Evolutionary conservation across 2,888 invertebrate genomes (phyloP), one percentile per base, ranked within the genome.

Genomic region (Pyrrhia umbra): DNA sequence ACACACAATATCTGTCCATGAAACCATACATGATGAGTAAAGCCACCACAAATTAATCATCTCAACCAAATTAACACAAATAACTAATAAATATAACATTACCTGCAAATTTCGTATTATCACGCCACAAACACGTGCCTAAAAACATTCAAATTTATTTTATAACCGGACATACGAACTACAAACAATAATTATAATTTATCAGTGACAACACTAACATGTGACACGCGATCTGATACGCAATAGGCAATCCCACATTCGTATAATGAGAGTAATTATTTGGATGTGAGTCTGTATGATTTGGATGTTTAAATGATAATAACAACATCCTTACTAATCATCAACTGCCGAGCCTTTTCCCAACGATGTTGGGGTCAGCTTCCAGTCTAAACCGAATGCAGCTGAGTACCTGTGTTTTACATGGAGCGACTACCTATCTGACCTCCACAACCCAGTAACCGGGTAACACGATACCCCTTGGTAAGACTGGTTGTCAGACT

Each of bases 231-330:
- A 75, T 75, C 75, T 30, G 75, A 75, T 75, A 72, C 6, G 62
- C 59, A 75, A 75, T 72, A 75, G 68, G 76, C 75, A 72, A 75
- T 75, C 75, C 18, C 62, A 64, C 52, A 71, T 68, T 75, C 64
- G 62, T 56, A 67, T 63, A 75, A 72, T 72, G 68, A 61, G 43
- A 39, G 59, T 65, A 62, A 72, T 75, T 75, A 75, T 75, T 68
- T 75, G 59, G 56, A 65, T 64, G 63, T 50, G 45, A 39, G 42
- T 46, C 21, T 40, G 40, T 49, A n/a, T 50, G 63, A 16, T 62
- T 69, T 39, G 18, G 18, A 30, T 46, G 43, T 40, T 68, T 46
- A 27, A 34, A 8, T 37, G 37, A 37, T n/a, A 21, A n/a, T 43
- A 6, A 21, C 13, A 20, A n/a, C n/a, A n/a, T n/a, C n/a, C n/a